Evolutionary conservation across 2,797 vertebrate genomes (phyloP).

Genomic region (Thunnus albacares): DNA sequence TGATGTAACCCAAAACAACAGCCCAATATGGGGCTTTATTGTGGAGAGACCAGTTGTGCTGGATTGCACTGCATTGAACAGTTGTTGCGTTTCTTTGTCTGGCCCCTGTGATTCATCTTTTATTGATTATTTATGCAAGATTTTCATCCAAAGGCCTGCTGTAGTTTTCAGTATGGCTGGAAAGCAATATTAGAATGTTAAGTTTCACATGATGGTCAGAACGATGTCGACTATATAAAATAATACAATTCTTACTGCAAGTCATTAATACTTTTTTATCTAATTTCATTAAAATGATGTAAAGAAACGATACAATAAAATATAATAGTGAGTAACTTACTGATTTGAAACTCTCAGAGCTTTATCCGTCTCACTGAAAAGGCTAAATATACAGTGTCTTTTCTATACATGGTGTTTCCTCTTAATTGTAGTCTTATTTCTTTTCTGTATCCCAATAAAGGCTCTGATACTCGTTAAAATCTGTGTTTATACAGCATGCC

Average conservation of each 20-base stretch:
- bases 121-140: not conserved
- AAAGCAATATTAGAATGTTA: not conserved
- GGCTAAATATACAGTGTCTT: not conserved
- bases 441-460: no score
- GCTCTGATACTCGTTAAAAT: no score
- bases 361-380: not conserved
- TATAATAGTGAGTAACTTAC: not conserved
- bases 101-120: not conserved
- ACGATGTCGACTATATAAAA: not conserved
- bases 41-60: not conserved
- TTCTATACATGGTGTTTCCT: not conserved
- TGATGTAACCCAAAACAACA: slow-evolving; percentile 43
- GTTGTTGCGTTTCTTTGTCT: not conserved
- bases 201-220: not conserved
- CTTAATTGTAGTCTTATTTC: no score
- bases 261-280: not conserved
- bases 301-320: not conserved
- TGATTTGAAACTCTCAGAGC: no score
- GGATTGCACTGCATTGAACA: slow-evolving; percentile 3
- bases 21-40: not conserved
- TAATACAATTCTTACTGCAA: not conserved
- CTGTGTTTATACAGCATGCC: no score
- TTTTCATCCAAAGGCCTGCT: not conserved
- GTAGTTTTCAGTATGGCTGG: not conserved
- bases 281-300: not conserved